phyloP scores from a whole-genome alignment of 2,797 vertebrate genomes.

The Chromis chromis region DNA sequence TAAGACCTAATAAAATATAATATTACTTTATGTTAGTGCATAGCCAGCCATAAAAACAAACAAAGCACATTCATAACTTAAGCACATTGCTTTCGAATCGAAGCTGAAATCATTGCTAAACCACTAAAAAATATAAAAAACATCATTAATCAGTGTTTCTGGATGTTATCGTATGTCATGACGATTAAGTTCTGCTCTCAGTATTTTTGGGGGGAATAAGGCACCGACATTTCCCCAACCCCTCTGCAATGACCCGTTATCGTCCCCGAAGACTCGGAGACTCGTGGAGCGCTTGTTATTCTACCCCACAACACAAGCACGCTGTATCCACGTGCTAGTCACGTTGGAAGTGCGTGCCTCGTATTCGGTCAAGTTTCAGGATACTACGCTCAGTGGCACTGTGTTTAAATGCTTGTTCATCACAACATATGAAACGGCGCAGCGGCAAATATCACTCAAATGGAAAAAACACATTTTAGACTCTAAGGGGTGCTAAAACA shows the following conservation, averaged over 20 bases:
- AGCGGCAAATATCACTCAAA: neutral
- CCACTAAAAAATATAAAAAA: neutral
- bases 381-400: slow-evolving; percentile 1
- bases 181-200: neutral
- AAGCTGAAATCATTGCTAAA: neutral
- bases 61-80: neutral
- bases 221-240: neutral
- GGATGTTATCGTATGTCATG: neutral
- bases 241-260: neutral
- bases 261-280: slow-evolving; percentile 28
- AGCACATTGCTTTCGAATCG: neutral
- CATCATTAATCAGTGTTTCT: neutral
- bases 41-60: neutral
- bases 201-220: neutral
- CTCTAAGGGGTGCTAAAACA: neutral
- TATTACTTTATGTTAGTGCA: neutral
- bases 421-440: slow-evolving; percentile 15
- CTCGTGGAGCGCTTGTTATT: slow-evolving; percentile 12
- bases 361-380: slow-evolving; percentile 40
- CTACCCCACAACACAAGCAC: slow-evolving; percentile 49
- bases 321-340: slow-evolving; percentile 38
- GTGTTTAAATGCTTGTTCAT: slow-evolving; percentile 18
- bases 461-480: neutral
- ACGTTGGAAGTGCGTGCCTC: slow-evolving; percentile 31
- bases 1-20: neutral